Percentiles rank a stretch among this genome's conserved stretches.
Evolutionary conservation across 64 coral and sea anemone species (phyloP).

Genomic region (Astreopora myriophthalma): DNA sequence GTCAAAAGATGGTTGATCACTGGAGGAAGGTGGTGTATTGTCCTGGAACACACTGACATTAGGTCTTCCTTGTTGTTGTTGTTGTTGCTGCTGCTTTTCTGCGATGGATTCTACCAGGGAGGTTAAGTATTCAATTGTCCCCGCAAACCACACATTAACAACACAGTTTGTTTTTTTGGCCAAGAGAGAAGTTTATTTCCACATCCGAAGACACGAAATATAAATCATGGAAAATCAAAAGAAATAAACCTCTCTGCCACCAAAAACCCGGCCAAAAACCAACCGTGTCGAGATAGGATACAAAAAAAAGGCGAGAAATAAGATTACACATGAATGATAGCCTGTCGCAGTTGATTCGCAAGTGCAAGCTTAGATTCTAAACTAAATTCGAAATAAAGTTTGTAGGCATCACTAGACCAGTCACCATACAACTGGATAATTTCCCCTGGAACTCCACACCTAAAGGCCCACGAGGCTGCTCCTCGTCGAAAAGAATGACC

Average conservation of each 20-base stretch:
- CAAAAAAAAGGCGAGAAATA: background rate
- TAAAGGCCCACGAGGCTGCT: slow-evolving; percentile 29
- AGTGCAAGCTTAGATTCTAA: background rate
- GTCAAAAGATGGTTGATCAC: too few relatives aligned
- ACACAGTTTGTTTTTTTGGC: background rate
- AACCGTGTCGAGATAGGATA: background rate
- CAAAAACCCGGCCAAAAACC: background rate
- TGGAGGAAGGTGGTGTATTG: too few relatives aligned
- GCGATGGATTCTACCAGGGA: too few relatives aligned
- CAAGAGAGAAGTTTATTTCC: background rate
- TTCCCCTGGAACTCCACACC: slow-evolving; percentile 26
- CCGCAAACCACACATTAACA: background rate
- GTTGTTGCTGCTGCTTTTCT: too few relatives aligned
- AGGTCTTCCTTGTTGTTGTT: too few relatives aligned
- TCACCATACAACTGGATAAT: slow-evolving; percentile 41
- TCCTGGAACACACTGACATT: too few relatives aligned
- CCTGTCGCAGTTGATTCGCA: background rate
- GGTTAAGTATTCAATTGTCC: too few relatives aligned
- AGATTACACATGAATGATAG: background rate
- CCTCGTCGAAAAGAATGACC: slow-evolving; percentile 44
- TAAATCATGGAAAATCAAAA: background rate
- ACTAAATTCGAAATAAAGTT: slow-evolving; percentile 9
- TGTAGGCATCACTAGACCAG: slow-evolving; percentile 33
- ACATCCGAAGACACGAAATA: background rate
- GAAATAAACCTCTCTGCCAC: background rate